Conservation (phyloP, 2,797 vertebrate species). For the Cossypha heuglini region DNA sequence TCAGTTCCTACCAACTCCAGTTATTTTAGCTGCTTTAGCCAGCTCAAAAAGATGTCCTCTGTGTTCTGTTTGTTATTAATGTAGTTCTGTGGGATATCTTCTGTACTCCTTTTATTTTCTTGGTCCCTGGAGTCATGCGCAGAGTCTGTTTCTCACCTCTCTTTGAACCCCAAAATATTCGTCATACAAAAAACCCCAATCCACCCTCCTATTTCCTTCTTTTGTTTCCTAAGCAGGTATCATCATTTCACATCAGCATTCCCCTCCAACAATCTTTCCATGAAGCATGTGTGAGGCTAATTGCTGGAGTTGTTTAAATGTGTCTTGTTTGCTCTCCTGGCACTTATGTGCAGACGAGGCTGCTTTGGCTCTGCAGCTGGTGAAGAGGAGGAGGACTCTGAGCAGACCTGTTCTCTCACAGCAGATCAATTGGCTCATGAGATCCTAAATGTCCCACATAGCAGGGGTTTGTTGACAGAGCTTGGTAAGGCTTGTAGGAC, state of each 20-base stretch:
- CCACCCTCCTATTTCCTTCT: not conserved
- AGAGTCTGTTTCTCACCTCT: not conserved
- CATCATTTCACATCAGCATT: not conserved
- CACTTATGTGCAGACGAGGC: not conserved
- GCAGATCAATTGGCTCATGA: not conserved
- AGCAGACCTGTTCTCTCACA: not conserved
- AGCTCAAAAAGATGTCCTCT: not conserved
- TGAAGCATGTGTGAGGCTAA: not conserved
- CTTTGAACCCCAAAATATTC: not conserved
- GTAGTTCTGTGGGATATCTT: not conserved
- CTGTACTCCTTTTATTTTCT: not conserved
- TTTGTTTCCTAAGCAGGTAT: not conserved
- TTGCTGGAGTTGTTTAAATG: not conserved
- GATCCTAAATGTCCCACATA: accelerated
- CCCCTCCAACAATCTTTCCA: not conserved
- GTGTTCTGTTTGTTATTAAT: not conserved
- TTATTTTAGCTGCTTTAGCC: not conserved
- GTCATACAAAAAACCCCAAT: not conserved
- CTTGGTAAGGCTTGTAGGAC: not conserved
- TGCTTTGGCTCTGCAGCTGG: not conserved
- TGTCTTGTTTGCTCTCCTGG: not conserved
- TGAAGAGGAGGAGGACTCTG: not conserved
- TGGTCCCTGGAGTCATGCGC: not conserved
- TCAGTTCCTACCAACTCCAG: not conserved
- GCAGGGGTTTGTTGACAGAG: not conserved